These are phyloP conservation scores for Tympanuchus pallidicinctus DNA, from an alignment of 2,113 vertebrate species.

Conservation along the genomic window DNA sequence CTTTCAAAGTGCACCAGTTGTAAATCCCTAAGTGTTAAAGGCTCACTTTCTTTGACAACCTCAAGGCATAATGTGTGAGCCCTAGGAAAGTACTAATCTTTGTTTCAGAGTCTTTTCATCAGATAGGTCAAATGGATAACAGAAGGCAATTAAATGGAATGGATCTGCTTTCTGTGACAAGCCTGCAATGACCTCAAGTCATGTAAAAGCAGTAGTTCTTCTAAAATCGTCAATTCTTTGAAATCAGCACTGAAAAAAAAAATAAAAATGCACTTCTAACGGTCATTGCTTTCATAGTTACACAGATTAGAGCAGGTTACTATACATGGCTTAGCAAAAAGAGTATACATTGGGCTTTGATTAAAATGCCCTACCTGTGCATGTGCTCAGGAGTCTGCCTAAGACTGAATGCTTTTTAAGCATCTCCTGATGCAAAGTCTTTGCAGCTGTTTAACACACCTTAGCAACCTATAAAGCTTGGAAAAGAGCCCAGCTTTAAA, in stretches of 20 bases:
- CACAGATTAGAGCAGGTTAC: not conserved
- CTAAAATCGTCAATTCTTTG: not conserved
- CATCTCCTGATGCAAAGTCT: not conserved
- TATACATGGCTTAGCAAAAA: not conserved
- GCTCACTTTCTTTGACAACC: slow-evolving; percentile 4
- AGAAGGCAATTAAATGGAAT: not conserved
- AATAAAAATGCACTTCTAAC: not conserved
- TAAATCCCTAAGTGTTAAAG: not conserved
- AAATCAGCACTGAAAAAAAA: not conserved
- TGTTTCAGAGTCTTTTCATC: slow-evolving; percentile 45
- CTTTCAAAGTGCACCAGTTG: not conserved
- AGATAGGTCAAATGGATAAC: not conserved
- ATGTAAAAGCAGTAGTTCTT: not conserved
- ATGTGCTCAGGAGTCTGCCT: not conserved
- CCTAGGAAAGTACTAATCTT: not conserved
- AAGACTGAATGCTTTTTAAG: not conserved
- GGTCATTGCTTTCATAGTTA: not conserved
- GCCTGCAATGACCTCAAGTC: not conserved
- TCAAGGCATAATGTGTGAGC: not conserved
- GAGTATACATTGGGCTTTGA: not conserved
- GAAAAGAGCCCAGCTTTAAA: not conserved
- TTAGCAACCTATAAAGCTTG: not conserved
- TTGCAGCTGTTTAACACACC: not conserved
- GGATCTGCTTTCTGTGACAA: not conserved
- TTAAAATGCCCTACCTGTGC: not conserved